Evolutionary conservation across 2,888 invertebrate species (phyloP).

Genomic region (Rhimphoctona megacephalus): DNA sequence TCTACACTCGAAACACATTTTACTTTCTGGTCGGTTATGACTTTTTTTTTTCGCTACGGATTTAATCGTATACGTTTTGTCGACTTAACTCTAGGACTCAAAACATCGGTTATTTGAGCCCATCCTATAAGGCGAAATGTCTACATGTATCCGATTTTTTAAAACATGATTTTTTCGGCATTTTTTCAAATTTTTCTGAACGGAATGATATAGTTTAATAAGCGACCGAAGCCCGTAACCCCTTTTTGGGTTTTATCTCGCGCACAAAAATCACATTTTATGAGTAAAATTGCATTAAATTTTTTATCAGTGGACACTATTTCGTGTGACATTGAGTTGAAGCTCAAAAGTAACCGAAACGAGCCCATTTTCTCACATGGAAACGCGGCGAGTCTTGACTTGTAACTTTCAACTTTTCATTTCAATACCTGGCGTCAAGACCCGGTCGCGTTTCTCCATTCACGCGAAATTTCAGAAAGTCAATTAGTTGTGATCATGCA

Average conservation of each 20-base stretch:
- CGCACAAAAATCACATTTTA: too few species aligned
- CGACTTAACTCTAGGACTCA: not conserved
- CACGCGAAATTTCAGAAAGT: not conserved
- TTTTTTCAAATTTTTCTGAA: too few species aligned
- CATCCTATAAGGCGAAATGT: too few species aligned
- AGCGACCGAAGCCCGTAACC: too few species aligned
- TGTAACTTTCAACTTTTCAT: not conserved
- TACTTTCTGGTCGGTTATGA: not conserved
- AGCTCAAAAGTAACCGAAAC: not conserved
- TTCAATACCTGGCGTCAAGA: not conserved
- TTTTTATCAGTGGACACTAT: too few species aligned
- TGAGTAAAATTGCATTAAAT: too few species aligned
- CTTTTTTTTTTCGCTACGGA: not conserved
- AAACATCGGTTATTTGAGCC: not conserved
- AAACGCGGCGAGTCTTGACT: not conserved
- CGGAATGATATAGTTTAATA: too few species aligned
- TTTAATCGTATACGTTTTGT: not conserved
- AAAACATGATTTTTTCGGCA: too few species aligned
- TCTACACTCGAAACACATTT: not conserved
- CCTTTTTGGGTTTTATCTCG: too few species aligned
- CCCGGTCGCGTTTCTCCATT: not conserved
- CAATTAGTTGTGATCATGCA: not conserved
- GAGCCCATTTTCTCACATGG: not conserved
- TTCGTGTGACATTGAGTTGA: not conserved
- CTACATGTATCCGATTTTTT: too few species aligned